Conservation (phyloP, 2,888 invertebrate species). For the Idaea dimidiata region DNA sequence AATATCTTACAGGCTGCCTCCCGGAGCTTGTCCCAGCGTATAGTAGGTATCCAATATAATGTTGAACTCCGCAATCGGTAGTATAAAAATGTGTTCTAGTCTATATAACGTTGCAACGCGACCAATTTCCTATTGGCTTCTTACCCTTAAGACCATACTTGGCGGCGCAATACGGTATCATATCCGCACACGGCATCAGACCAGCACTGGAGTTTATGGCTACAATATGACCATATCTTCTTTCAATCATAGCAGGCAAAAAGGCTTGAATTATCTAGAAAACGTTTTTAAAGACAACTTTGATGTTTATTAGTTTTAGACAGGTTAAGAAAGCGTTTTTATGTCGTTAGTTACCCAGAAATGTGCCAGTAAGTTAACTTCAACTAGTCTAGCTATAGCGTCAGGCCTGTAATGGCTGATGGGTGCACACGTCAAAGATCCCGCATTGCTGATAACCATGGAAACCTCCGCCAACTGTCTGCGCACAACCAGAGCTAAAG, state of each 20-base stretch:
- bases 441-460: constrained; percentile 69
- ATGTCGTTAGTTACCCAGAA: constrained; percentile 56
- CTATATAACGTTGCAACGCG: not conserved
- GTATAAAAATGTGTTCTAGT: not conserved
- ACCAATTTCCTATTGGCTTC: not conserved
- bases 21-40: too few species aligned
- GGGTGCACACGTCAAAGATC: constrained; percentile 52
- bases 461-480: constrained; percentile 64
- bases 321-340: not conserved
- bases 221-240: constrained; percentile 66
- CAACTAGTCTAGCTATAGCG: constrained; percentile 50
- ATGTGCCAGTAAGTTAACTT: constrained; percentile 66
- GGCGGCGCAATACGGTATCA: constrained; percentile 71
- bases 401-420: constrained; percentile 55
- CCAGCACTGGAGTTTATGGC: constrained; percentile 72
- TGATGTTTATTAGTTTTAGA: not conserved
- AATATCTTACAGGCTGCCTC: too few species aligned
- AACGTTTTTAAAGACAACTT: constrained; percentile 2
- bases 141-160: constrained; percentile 70
- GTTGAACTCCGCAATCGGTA: too few species aligned
- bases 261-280: constrained; percentile 69
- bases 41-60: too few species aligned
- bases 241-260: constrained; percentile 70
- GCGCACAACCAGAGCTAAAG: constrained; percentile 59
- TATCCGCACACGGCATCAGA: constrained; percentile 62